Percentiles rank a stretch among this genome's conserved stretches.
phyloP scores from a whole-genome alignment of 2,113 vertebrate genomes.

The Gymnogyps californianus region DNA sequence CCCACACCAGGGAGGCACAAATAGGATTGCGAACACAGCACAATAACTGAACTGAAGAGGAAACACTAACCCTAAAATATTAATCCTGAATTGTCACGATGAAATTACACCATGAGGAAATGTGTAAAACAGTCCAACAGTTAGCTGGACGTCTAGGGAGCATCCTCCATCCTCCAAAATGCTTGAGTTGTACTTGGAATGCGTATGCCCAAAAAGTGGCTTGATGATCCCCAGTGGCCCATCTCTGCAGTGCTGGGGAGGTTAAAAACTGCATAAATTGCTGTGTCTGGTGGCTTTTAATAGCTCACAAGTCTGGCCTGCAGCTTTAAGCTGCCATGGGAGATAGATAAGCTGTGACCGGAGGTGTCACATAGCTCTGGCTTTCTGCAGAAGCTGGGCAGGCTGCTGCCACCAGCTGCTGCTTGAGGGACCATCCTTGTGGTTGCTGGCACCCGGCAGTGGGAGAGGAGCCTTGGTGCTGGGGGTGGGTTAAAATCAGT shows the following conservation, averaged over 20 bases:
- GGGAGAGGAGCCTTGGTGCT: neutral
- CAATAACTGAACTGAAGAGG: neutral
- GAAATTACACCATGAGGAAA: neutral
- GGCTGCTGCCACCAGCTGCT: neutral
- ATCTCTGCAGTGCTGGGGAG: neutral
- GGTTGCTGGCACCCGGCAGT: neutral
- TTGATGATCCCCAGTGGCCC: neutral
- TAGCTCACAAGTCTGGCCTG: neutral
- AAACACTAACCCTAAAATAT: neutral
- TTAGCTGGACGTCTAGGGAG: neutral
- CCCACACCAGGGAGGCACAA: neutral
- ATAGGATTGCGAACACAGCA: neutral
- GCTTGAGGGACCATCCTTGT: neutral
- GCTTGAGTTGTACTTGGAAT: neutral
- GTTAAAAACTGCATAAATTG: neutral
- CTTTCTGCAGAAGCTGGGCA: neutral
- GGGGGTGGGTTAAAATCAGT: neutral
- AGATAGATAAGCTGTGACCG: neutral
- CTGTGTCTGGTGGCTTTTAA: neutral
- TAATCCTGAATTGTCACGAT: neutral
- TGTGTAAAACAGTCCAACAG: neutral
- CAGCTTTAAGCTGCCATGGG: neutral
- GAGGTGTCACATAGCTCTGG: neutral
- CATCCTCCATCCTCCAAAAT: neutral
- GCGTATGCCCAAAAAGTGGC: neutral